A percentile compares a stretch with the other conserved stretches of the same genome.
Evolutionary conservation across 2,797 vertebrate species (phyloP).

Genomic region (Hoplostethus mediterraneus): DNA sequence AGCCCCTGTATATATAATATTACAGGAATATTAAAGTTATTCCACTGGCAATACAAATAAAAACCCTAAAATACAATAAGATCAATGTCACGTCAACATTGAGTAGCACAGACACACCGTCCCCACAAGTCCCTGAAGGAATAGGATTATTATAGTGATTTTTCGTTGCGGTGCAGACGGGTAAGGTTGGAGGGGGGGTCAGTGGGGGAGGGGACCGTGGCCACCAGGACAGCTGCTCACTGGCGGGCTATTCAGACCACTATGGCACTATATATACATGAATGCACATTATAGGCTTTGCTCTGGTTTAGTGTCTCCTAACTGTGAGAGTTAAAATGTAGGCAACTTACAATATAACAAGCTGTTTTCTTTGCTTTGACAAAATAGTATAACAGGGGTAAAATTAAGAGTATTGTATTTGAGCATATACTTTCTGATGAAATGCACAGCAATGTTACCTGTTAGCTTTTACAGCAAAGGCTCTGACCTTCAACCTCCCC

Average conservation of each 20-base stretch:
- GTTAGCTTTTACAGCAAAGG: background rate
- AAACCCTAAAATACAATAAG: no score
- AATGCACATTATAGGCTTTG: constrained; percentile 12
- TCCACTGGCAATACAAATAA: no score
- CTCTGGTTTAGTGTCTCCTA: background rate
- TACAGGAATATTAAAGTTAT: no score
- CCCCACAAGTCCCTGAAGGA: no score
- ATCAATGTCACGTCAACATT: no score
- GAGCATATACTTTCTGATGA: no score
- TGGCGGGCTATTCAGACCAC: constrained; percentile 43
- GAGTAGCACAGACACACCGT: no score
- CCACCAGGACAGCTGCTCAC: constrained; percentile 58
- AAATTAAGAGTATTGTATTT: no score
- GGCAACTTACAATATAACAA: constrained; percentile 9
- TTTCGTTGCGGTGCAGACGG: background rate
- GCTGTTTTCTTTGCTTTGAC: constrained; percentile 13
- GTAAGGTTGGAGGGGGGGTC: constrained; percentile 10
- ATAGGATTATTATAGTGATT: constrained; percentile 14
- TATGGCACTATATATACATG: constrained; percentile 31
- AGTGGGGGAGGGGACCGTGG: constrained; percentile 43
- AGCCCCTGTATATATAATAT: no score
- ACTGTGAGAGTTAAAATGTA: no score
- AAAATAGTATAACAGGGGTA: constrained; percentile 2
- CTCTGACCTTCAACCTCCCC: background rate
- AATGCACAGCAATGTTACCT: background rate